These are phyloP conservation scores for Sebastes itinus DNA, from an alignment of 2,797 vertebrate genomes.

Conservation along the genomic window DNA sequence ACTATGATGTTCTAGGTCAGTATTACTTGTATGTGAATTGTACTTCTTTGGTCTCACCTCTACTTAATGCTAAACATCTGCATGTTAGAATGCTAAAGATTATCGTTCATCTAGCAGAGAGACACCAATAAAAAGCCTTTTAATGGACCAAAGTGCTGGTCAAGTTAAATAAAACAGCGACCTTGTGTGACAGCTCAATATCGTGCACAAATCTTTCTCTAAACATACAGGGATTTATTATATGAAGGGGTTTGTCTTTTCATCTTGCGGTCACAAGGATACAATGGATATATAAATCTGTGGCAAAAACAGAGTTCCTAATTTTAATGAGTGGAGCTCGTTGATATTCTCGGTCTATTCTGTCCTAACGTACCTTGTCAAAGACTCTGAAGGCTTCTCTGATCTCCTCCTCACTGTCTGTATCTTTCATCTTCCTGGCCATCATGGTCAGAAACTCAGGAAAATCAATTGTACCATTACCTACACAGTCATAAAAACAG, in stretches of 20 bases:
- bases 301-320: background rate
- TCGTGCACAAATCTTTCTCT: background rate
- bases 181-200: background rate
- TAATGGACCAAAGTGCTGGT: background rate
- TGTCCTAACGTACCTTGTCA: constrained; percentile 83
- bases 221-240: background rate
- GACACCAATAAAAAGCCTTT: background rate
- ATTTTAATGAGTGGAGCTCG: background rate
- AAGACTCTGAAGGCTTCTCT: constrained; percentile 93
- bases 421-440: constrained; percentile 95
- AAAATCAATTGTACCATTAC: constrained; percentile 92
- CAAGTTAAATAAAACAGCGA: background rate
- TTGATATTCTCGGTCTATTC: background rate
- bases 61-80: background rate
- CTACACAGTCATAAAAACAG: constrained; percentile 60
- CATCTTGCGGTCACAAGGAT: background rate
- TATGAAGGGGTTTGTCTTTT: background rate
- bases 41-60: background rate
- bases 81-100: background rate
- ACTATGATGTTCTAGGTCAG: background rate
- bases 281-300: background rate
- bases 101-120: background rate
- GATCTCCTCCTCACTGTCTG: constrained; percentile 93
- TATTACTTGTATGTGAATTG: background rate
- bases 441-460: constrained; percentile 94